Conservation (phyloP, 2,797 vertebrate genomes). For the Sebastiscus albofasciatus region DNA sequence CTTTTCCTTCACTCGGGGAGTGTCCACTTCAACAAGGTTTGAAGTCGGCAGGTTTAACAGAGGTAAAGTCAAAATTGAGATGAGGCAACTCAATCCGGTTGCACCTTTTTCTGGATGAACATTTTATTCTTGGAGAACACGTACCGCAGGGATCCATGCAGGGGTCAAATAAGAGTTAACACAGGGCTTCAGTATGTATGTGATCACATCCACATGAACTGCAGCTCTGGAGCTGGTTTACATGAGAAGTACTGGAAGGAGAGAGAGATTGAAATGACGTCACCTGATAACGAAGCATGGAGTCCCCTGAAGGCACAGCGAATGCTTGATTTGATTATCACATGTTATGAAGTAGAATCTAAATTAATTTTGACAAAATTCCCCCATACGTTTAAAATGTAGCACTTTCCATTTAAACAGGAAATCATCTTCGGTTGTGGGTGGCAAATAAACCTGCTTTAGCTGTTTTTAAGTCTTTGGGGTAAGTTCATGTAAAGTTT, state of each 20-base stretch:
- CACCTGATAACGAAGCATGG: background rate
- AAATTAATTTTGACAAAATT: background rate
- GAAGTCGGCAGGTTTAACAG: constrained; percentile 64
- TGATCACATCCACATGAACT: background rate
- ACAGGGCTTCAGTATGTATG: background rate
- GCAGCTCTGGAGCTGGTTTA: background rate
- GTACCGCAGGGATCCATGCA: constrained; percentile 18
- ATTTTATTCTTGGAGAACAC: constrained; percentile 25
- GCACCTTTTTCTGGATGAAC: constrained; percentile 33
- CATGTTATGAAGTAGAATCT: background rate
- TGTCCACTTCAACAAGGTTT: constrained; percentile 59
- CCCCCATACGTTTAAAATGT: background rate
- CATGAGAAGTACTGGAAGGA: background rate
- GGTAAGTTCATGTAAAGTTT: background rate
- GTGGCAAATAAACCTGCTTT: background rate
- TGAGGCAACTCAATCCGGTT: constrained; percentile 51
- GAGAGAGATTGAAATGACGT: background rate
- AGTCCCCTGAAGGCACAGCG: background rate
- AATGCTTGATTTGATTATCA: background rate
- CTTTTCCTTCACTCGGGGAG: constrained; percentile 41
- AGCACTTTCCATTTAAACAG: background rate
- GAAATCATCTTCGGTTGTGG: background rate
- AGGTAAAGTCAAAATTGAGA: constrained; percentile 53
- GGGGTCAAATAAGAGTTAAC: constrained; percentile 31
- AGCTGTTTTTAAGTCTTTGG: background rate